phyloP scores from a whole-genome alignment of 2,888 invertebrate species.

The Clivina fossor region DNA sequence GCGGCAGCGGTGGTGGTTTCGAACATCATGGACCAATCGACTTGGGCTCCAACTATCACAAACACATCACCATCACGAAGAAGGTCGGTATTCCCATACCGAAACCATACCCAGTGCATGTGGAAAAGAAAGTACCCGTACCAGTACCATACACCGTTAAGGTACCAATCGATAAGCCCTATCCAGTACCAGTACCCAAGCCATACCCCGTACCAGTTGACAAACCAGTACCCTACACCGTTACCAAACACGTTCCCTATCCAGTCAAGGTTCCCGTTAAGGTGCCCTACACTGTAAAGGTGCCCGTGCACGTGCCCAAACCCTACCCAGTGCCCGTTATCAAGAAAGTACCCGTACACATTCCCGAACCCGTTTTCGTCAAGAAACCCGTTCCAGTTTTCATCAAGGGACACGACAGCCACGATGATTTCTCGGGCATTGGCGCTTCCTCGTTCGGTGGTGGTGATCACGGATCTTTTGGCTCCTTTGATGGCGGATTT shows the following conservation, averaged over 20 bases:
- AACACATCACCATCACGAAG: constrained; percentile 48
- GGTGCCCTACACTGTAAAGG: constrained; percentile 42
- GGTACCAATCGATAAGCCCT: constrained; percentile 48
- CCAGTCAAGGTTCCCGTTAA: constrained; percentile 47
- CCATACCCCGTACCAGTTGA: constrained; percentile 40
- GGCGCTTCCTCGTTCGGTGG: constrained; percentile 14
- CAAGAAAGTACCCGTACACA: constrained; percentile 49
- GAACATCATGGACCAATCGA: constrained; percentile 33
- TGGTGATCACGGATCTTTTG: constrained; percentile 2
- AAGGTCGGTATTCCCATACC: constrained; percentile 53
- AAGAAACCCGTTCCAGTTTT: constrained; percentile 46
- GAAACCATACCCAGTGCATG: constrained; percentile 50
- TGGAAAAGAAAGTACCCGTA: constrained; percentile 43
- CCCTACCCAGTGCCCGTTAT: constrained; percentile 54
- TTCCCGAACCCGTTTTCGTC: constrained; percentile 50
- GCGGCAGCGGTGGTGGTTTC: constrained; percentile 29
- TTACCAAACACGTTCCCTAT: constrained; percentile 34
- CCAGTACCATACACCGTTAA: constrained; percentile 39
- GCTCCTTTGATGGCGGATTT: neutral
- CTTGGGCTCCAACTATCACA: constrained; percentile 40
- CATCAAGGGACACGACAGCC: constrained; percentile 42
- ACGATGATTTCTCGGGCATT: constrained; percentile 33
- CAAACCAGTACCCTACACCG: constrained; percentile 39
- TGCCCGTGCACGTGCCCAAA: constrained; percentile 43
- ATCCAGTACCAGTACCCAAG: constrained; percentile 46